Evolutionary conservation across 2,797 vertebrate species (phyloP).

Genomic region (Paedocypris micromegethes): DNA sequence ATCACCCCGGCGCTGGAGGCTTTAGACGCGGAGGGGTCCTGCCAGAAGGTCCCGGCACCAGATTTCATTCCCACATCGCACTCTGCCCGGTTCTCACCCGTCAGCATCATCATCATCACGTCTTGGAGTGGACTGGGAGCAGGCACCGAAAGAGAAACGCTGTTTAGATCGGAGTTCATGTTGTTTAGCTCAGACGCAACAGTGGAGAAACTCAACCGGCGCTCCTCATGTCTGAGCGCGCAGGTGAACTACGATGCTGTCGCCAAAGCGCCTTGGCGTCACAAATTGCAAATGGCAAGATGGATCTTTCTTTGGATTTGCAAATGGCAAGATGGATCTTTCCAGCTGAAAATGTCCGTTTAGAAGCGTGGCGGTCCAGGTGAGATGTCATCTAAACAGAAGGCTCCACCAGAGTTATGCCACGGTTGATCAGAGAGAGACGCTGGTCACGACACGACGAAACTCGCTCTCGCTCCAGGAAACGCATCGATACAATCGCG

Average conservation of each 20-base stretch:
- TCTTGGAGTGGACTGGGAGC: slow-evolving; percentile 49
- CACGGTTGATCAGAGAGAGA: neutral
- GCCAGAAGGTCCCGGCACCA: slow-evolving; percentile 73
- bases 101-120: slow-evolving; percentile 42
- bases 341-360: neutral
- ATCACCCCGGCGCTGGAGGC: slow-evolving; percentile 43
- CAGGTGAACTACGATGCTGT: neutral
- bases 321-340: no score
- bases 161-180: slow-evolving; percentile 69
- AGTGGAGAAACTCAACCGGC: neutral
- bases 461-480: neutral
- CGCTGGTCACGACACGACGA: slow-evolving; percentile 34
- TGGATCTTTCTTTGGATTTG: no score
- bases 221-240: neutral
- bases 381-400: neutral
- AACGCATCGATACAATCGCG: neutral
- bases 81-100: slow-evolving; percentile 24
- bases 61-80: slow-evolving; percentile 49
- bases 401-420: neutral
- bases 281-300: no score
- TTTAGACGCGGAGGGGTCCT: slow-evolving; percentile 55
- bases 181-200: slow-evolving; percentile 16
- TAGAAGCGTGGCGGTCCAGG: neutral
- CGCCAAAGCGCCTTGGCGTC: neutral
- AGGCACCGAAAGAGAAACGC: slow-evolving; percentile 73